phyloP scores from a whole-genome alignment of 2,888 invertebrate genomes.

The Odiellus spinosus region DNA sequence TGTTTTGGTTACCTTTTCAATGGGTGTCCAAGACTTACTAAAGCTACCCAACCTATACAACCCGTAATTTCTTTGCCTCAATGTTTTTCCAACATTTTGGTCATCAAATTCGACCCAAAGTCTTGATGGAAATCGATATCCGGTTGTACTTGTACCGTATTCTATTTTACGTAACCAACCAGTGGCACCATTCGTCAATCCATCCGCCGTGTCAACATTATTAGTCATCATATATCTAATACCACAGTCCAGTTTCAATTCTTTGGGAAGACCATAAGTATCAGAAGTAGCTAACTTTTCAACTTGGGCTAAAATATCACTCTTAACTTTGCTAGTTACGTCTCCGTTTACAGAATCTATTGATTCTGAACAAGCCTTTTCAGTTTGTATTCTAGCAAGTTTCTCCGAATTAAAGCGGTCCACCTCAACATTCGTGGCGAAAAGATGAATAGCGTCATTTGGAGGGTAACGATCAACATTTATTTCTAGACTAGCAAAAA shows the following conservation, averaged over 20 bases:
- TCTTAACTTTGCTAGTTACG: too few relatives aligned
- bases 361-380: too few relatives aligned
- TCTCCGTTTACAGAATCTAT: too few relatives aligned
- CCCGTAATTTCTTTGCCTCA: not conserved
- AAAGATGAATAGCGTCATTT: slow-evolving; percentile 1
- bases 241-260: slow-evolving; percentile 2
- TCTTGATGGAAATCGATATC: too few relatives aligned
- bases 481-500: not conserved
- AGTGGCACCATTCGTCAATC: slow-evolving; percentile 2
- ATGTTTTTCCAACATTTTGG: not conserved
- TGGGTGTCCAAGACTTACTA: not conserved
- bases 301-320: too few relatives aligned
- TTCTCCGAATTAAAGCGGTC: not conserved
- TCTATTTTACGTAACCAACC: too few relatives aligned
- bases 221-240: slow-evolving; percentile 14
- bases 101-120: not conserved
- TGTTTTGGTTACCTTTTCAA: not conserved
- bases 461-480: not conserved
- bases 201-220: slow-evolving; percentile 17
- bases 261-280: not conserved
- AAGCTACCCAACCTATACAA: slow-evolving; percentile 1
- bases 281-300: too few relatives aligned
- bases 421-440: slow-evolving; percentile 2
- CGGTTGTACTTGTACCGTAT: too few relatives aligned
- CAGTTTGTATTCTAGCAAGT: too few relatives aligned